Evolutionary conservation across 2,888 invertebrate genomes (phyloP).

Genomic region (Ethmia dodecea): DNA sequence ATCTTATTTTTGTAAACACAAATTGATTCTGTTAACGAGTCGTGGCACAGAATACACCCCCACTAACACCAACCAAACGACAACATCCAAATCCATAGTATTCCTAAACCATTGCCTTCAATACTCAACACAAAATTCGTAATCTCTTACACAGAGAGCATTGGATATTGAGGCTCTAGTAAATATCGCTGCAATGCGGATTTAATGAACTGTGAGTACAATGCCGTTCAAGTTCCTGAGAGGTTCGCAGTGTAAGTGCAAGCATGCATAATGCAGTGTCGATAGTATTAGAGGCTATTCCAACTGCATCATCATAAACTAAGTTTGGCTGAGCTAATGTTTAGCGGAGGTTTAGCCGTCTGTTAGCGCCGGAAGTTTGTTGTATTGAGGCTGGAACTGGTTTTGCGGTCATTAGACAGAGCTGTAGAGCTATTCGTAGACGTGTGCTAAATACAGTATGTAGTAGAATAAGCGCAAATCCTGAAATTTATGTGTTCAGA

Average conservation of each 20-base stretch:
- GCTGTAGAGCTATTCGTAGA: too few relatives aligned
- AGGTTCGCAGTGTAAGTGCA: constrained; percentile 53
- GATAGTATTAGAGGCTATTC: constrained; percentile 27
- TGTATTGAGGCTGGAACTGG: constrained; percentile 7
- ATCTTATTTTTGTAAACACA: too few relatives aligned
- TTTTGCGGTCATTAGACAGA: too few relatives aligned
- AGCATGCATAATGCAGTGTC: constrained; percentile 61
- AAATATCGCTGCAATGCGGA: constrained; percentile 12
- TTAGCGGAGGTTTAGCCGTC: constrained; percentile 37
- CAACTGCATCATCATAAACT: constrained; percentile 45
- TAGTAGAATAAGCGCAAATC: too few relatives aligned
- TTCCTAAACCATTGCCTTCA: not conserved
- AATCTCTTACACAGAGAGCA: constrained; percentile 8
- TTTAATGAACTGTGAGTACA: constrained; percentile 32
- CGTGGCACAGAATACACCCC: not conserved
- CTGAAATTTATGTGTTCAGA: too few relatives aligned
- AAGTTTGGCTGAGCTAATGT: constrained; percentile 42
- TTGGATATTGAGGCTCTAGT: constrained; percentile 18
- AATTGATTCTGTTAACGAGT: too few relatives aligned
- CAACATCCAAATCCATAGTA: constrained; percentile 2
- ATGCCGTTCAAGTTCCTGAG: constrained; percentile 31
- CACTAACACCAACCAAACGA: not conserved
- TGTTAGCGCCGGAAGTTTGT: constrained; percentile 26
- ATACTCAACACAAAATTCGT: too few relatives aligned
- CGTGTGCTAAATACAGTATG: too few relatives aligned